phyloP scores from a whole-genome alignment of 2,797 vertebrate species.

The Vespertilio murinus region DNA sequence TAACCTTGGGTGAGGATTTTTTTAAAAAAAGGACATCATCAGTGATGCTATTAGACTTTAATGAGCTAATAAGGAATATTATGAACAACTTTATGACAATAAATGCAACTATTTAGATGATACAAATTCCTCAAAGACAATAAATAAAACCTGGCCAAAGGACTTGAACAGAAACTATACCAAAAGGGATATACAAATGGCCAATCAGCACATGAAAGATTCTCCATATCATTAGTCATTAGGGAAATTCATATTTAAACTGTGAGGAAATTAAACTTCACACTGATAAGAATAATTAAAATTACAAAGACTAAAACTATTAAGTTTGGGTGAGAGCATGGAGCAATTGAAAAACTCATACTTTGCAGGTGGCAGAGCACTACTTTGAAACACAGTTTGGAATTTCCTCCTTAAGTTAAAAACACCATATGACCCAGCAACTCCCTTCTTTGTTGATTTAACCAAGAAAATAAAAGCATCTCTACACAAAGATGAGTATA shows the following conservation, averaged over 20 bases:
- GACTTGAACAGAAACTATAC: neutral
- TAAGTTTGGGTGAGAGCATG: neutral
- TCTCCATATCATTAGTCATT: neutral
- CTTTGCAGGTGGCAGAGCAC: neutral
- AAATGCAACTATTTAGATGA: neutral
- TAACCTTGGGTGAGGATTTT: neutral
- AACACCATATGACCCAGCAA: neutral
- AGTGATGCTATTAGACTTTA: neutral
- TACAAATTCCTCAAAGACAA: neutral
- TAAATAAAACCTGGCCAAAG: neutral
- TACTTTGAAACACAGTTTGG: neutral
- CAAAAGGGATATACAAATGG: neutral
- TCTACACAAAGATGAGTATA: neutral
- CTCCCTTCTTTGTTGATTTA: neutral
- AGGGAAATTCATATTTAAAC: neutral
- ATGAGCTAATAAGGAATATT: neutral
- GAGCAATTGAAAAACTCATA: neutral
- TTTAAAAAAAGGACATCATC: neutral
- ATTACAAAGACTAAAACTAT: neutral
- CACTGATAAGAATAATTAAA: neutral
- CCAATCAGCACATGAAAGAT: neutral
- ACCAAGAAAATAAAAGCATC: neutral
- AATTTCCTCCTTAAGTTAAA: neutral
- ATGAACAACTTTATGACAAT: neutral
- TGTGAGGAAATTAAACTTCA: neutral